Base-by-base conservation (phyloP, 2,113 vertebrate genomes). In the Trinectes maculatus region DNA sequence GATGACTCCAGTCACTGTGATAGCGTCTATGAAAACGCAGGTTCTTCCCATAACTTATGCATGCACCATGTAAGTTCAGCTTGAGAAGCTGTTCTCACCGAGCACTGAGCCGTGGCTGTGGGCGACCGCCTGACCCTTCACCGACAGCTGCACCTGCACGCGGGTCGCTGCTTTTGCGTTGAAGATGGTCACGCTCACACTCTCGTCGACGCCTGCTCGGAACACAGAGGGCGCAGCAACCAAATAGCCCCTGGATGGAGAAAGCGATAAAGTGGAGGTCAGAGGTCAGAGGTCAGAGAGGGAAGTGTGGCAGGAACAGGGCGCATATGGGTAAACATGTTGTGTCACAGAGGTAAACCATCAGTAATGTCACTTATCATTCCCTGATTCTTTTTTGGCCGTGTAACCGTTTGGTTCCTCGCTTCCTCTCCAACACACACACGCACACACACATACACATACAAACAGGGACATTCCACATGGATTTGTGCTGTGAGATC, bases 141-240 rank as follows among this genome's bases (percentile, higher is more conserved):
- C 93, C 5, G 92, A 92, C 66, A 98, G 83, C 89, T 96, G 95
- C 62, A 94, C 91, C 84, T 96, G 95, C 65, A 97, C 94, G 0
- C 74, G 89, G 1, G 96, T 97, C 71, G 96, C 95, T 36, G 89
- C 85, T 43, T 63, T 75, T 0, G 92, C 85, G n/a, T 94, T 94
- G 53, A 98, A 98, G 87, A 96, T 93, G 80, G 96, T 97, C 3
- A 98, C 80, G 0, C 96, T 98, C 58, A 98, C 82, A 1, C 91
- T 90, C 80, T 96, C 96, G 69, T 96, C 94, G 2, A 95, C 90
- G 0, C 96, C 96, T 0, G 94, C 84, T 2, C 92, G 94, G 53
- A 96, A 96, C 60, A 98, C 94, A 0, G 95, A 98, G 52, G 96
- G 96, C 0, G 94, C 95, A 0, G 93, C 90, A 0, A 98, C 93